A percentile compares a stretch with the other conserved stretches of the same genome.
phyloP scores from a whole-genome alignment of 2,797 vertebrate genomes.

The Caiman crocodilus region DNA sequence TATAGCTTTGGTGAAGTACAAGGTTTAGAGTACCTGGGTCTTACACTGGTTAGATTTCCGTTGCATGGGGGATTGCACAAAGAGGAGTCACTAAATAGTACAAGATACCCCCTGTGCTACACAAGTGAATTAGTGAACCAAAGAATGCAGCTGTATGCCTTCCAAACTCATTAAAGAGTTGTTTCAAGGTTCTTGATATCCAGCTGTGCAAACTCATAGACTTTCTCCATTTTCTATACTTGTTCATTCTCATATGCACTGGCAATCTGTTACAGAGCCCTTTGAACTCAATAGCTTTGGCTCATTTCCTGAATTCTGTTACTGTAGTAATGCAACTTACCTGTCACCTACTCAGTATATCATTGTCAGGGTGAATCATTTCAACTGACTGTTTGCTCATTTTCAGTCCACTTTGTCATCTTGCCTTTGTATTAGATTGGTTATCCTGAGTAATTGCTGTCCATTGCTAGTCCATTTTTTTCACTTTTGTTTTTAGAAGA shows the following conservation, averaged over 20 bases:
- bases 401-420: background rate
- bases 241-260: background rate
- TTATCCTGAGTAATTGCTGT: background rate
- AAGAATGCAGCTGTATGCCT: background rate
- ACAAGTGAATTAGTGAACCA: background rate
- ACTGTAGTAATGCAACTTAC: background rate
- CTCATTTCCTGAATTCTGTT: background rate
- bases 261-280: background rate
- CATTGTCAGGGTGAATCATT: background rate
- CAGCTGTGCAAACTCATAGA: background rate
- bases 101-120: background rate
- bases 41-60: background rate
- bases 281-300: background rate
- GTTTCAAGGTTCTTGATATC: background rate
- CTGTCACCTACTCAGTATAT: background rate
- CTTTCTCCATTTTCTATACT: background rate
- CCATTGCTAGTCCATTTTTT: background rate
- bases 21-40: no score
- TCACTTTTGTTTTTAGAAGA: background rate
- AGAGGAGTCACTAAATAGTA: background rate
- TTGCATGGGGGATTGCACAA: background rate
- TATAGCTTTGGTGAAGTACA: background rate
- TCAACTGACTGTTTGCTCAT: background rate
- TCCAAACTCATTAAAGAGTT: background rate
- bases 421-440: background rate